A percentile compares a stretch with the other conserved stretches of the same genome.
Conservation (phyloP, 2,888 invertebrate species). For the Morpho deidamia region DNA sequence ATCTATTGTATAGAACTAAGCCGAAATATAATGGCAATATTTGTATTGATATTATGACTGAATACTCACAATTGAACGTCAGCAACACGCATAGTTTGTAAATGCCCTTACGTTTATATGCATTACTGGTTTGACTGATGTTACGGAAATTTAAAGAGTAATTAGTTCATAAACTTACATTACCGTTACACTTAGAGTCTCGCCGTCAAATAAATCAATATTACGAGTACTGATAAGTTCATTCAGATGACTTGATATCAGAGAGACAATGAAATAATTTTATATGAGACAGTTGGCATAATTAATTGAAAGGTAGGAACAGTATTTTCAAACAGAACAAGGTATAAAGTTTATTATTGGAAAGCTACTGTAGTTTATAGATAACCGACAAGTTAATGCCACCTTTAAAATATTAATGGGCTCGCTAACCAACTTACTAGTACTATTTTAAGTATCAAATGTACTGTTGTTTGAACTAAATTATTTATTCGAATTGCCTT, state of each 20-base stretch:
- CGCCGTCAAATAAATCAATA: slow-evolving; percentile 30
- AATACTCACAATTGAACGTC: neutral
- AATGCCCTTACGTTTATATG: slow-evolving; percentile 28
- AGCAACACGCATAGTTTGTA: neutral
- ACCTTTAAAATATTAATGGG: too few species aligned
- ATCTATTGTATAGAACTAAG: too few species aligned
- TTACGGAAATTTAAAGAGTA: slow-evolving; percentile 31
- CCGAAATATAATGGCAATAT: neutral
- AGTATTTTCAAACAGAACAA: too few species aligned
- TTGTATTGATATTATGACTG: neutral
- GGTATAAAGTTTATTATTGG: too few species aligned
- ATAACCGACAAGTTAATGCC: too few species aligned
- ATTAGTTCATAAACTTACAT: slow-evolving; percentile 34
- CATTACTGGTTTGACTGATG: slow-evolving; percentile 34
- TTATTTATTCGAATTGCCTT: too few species aligned
- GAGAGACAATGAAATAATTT: neutral
- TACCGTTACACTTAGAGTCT: slow-evolving; percentile 31
- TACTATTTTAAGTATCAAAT: too few species aligned
- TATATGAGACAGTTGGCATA: neutral
- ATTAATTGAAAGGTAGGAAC: too few species aligned
- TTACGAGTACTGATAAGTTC: slow-evolving; percentile 26
- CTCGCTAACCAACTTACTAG: too few species aligned
- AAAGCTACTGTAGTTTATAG: too few species aligned
- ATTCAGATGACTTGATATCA: slow-evolving; percentile 19
- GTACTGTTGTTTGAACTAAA: too few species aligned